A percentile compares a stretch with the other conserved stretches of the same genome.
Conservation (phyloP, 1,140 invertebrate species). For the Archegozetes longisetosus region DNA sequence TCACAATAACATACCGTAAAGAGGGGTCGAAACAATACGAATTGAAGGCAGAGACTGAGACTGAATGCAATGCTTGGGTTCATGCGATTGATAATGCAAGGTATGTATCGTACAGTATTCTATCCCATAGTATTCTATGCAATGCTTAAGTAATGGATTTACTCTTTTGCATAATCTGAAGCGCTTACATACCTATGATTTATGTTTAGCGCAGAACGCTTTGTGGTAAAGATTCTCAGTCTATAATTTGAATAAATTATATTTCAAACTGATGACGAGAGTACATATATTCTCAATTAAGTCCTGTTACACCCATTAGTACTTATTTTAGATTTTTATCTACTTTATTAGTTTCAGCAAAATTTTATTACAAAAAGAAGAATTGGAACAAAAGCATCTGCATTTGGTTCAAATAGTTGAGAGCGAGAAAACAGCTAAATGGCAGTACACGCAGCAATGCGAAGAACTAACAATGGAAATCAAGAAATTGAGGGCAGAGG, state of each 20-base stretch:
- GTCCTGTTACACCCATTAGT: neutral
- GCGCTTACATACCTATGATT: neutral
- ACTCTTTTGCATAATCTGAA: neutral
- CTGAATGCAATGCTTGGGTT: conserved; percentile 75
- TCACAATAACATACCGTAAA: conserved; percentile 67
- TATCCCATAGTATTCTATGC: neutral
- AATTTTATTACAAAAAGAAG: conserved; percentile 71
- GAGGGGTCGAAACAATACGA: conserved; percentile 78
- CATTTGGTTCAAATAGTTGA: conserved; percentile 82
- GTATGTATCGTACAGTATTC: conserved; percentile 31
- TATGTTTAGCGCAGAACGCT: too few species aligned
- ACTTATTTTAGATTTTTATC: neutral
- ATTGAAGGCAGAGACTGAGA: conserved; percentile 59
- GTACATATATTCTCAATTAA: neutral
- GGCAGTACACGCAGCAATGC: conserved; percentile 82
- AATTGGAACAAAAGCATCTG: conserved; percentile 80
- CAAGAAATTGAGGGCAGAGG: conserved; percentile 73
- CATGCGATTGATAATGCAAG: conserved; percentile 71
- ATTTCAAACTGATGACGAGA: neutral
- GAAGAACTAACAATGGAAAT: conserved; percentile 75
- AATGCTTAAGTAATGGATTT: neutral
- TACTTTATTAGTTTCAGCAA: conserved; percentile 61
- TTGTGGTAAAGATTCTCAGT: neutral
- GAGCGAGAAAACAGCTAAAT: conserved; percentile 78
- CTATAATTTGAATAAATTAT: too few species aligned